Conservation (phyloP, 1,140 invertebrate species). For the Andrena cerasifolii region DNA sequence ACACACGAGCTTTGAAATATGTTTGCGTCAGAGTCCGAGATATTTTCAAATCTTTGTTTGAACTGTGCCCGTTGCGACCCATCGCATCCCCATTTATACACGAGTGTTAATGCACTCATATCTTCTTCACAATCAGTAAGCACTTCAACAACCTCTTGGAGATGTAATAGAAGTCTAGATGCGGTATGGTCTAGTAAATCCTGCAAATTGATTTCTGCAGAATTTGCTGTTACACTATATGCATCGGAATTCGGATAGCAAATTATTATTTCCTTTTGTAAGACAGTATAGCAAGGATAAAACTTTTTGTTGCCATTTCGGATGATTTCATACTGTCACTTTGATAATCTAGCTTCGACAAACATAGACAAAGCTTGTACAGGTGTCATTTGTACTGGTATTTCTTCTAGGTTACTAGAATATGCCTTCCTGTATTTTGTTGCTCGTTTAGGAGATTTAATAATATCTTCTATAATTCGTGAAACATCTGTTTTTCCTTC, state of each 20-base stretch:
- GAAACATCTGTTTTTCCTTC: neutral
- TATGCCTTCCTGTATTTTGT: neutral
- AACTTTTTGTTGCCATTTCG: neutral
- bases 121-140: slow-evolving; percentile 5
- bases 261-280: slow-evolving; percentile 9
- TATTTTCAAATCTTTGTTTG: slow-evolving; percentile 30
- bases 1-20: slow-evolving; percentile 22
- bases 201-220: slow-evolving; percentile 14
- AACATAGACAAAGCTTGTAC: slow-evolving; percentile 1
- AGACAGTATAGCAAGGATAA: slow-evolving; percentile 14
- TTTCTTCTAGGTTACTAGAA: neutral
- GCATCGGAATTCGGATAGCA: slow-evolving; percentile 8
- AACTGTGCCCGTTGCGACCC: slow-evolving; percentile 20
- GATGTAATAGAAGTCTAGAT: neutral
- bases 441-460: neutral
- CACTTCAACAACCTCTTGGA: slow-evolving; percentile 14
- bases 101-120: neutral
- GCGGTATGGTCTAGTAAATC: slow-evolving; percentile 15
- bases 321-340: slow-evolving; percentile 1
- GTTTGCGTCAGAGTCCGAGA: neutral
- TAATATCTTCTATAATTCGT: neutral
- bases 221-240: neutral
- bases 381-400: neutral
- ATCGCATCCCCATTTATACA: slow-evolving; percentile 18
- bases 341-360: slow-evolving; percentile 1